A percentile compares a stretch with the other conserved stretches of the same genome.
Evolutionary conservation across 35 echinoderm and acorn worm genomes (phyloP).

Genomic region (Heliocidaris erythrogramma): DNA sequence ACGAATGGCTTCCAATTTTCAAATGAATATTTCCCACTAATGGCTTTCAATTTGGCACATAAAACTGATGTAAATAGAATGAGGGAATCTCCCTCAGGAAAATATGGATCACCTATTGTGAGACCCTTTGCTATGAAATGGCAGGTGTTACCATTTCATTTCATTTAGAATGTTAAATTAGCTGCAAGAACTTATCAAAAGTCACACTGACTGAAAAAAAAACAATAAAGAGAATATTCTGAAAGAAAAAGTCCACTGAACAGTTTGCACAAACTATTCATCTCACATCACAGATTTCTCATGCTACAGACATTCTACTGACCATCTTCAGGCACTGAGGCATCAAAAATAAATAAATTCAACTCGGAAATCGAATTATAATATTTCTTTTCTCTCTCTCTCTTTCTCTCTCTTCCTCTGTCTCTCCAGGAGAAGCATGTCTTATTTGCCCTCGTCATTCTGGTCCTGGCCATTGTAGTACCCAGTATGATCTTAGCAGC

Average conservation of each 20-base stretch:
- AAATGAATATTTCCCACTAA: neutral
- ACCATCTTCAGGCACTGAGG: neutral
- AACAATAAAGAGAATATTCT: too few relatives aligned
- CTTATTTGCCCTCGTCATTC: neutral
- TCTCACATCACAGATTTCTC: too few relatives aligned
- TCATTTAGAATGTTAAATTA: too few relatives aligned
- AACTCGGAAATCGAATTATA: neutral
- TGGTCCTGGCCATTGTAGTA: neutral
- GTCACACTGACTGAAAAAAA: too few relatives aligned
- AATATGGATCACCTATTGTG: neutral
- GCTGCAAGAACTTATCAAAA: too few relatives aligned
- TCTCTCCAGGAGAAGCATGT: conserved; percentile 6
- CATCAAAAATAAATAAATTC: neutral
- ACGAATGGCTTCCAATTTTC: neutral
- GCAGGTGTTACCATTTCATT: too few relatives aligned
- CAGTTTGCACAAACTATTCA: too few relatives aligned
- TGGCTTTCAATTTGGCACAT: neutral
- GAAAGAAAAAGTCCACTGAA: too few relatives aligned
- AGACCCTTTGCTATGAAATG: neutral
- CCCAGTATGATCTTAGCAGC: conserved; percentile 26
- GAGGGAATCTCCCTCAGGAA: neutral
- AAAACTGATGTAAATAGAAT: neutral
- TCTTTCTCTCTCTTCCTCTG: neutral
- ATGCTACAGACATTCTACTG: too few relatives aligned
- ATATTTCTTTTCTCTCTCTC: neutral